phyloP scores from a whole-genome alignment of 2,888 invertebrate genomes.

The Drosophila borealis region DNA sequence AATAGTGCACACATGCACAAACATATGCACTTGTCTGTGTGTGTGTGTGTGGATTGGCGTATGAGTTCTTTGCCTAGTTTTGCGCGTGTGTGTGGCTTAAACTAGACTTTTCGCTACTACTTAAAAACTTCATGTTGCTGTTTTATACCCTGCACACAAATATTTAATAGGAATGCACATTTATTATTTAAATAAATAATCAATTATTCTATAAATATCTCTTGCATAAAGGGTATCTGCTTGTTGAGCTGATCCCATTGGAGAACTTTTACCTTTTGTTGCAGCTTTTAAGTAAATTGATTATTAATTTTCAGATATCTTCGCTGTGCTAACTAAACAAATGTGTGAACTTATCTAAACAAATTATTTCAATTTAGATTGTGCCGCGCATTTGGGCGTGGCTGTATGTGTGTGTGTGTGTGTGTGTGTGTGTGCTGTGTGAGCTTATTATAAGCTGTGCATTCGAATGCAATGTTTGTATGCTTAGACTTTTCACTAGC shows the following conservation, averaged over 20 bases:
- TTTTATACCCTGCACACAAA: neutral
- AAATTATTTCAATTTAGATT: constrained; percentile 14
- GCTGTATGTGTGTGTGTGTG: neutral
- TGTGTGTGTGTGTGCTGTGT: neutral
- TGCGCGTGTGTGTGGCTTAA: constrained; percentile 32
- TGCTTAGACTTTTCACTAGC: constrained; percentile 28
- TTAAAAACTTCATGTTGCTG: neutral
- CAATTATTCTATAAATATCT: too few relatives aligned
- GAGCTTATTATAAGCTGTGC: constrained; percentile 20
- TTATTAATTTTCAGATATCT: constrained; percentile 23
- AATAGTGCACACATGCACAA: constrained; percentile 20
- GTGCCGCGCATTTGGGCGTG: neutral
- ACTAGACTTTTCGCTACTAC: constrained; percentile 27
- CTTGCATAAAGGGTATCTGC: neutral
- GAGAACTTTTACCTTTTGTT: neutral
- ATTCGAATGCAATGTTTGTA: constrained; percentile 33
- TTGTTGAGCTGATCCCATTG: neutral
- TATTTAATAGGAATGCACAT: too few relatives aligned
- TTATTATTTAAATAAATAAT: too few relatives aligned
- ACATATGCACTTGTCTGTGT: constrained; percentile 3
- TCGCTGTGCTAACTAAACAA: constrained; percentile 19
- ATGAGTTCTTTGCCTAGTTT: constrained; percentile 28
- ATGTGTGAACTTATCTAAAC: constrained; percentile 26
- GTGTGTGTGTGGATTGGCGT: constrained; percentile 32
- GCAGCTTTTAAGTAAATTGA: constrained; percentile 31